Conservation (phyloP, 2,888 invertebrate species). For the Trissonchulus sp. region DNA sequence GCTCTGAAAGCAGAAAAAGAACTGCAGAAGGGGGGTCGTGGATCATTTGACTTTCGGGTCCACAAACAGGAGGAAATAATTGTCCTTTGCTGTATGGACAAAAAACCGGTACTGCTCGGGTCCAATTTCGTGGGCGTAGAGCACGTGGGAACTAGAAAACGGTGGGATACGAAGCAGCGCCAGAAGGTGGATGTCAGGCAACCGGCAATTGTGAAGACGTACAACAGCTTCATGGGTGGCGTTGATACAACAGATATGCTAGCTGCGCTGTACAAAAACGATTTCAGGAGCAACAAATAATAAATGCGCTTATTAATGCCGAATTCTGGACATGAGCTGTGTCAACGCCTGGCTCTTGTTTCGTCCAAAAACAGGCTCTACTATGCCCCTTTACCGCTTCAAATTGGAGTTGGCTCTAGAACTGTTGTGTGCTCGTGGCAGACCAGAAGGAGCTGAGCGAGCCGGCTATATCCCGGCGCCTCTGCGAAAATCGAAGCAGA, state of each 20-base stretch:
- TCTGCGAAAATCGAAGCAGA: too few species aligned
- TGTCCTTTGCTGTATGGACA: not conserved
- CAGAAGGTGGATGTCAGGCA: not conserved
- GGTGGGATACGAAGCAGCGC: not conserved
- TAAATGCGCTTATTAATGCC: conserved; percentile 23
- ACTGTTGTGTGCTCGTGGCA: not conserved
- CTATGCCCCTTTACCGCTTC: not conserved
- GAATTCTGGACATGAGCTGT: not conserved
- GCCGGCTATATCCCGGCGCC: not conserved
- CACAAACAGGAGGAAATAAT: not conserved
- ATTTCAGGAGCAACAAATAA: not conserved
- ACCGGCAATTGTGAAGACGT: not conserved
- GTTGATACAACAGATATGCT: conserved; percentile 1
- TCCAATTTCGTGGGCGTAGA: not conserved
- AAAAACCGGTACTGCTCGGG: not conserved
- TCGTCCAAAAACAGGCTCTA: not conserved
- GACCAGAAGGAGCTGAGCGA: not conserved
- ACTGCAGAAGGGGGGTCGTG: not conserved
- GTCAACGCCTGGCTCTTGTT: not conserved
- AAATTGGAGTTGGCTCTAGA: not conserved
- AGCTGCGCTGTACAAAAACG: not conserved
- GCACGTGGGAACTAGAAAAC: not conserved
- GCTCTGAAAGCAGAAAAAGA: not conserved
- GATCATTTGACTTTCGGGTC: not conserved
- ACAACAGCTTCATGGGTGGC: not conserved